A percentile compares a stretch with the other conserved stretches of the same genome.
Conservation (phyloP, 2,888 invertebrate genomes). For the Eristalis tenax region DNA sequence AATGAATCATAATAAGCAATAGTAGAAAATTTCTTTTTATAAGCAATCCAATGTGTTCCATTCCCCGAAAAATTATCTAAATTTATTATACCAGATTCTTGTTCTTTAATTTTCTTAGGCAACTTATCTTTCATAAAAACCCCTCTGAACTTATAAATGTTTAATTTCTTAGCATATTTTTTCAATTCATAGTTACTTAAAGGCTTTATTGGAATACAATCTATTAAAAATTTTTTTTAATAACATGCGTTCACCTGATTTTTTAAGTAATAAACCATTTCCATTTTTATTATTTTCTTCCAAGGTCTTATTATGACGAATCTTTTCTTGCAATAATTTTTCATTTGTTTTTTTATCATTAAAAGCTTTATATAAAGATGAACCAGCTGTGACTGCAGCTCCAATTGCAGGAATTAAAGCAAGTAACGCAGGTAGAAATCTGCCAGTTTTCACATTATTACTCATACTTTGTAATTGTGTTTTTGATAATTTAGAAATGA, state of each 20-base stretch:
- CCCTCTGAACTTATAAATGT: slow-evolving; percentile 75
- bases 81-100: slow-evolving; percentile 20
- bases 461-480: slow-evolving; percentile 18
- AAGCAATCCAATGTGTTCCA: slow-evolving; percentile 78
- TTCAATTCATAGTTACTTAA: slow-evolving; percentile 73
- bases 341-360: slow-evolving; percentile 23
- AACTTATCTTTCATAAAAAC: slow-evolving; percentile 5
- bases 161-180: slow-evolving; percentile 73
- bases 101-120: slow-evolving; percentile 1
- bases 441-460: slow-evolving; percentile 12
- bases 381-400: no score
- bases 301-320: slow-evolving; percentile 14
- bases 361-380: no score
- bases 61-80: slow-evolving; percentile 15
- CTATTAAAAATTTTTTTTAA: slow-evolving; percentile 4
- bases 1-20: slow-evolving; percentile 75
- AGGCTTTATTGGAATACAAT: slow-evolving; percentile 14
- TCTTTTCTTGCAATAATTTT: slow-evolving; percentile 28
- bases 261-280: slow-evolving; percentile 35
- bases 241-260: slow-evolving; percentile 12
- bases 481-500: slow-evolving; percentile 30
- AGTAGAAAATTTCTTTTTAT: slow-evolving; percentile 74
- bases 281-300: slow-evolving; percentile 30
- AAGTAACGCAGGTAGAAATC: not conserved
- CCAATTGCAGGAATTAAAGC: not conserved